These are phyloP conservation scores for Andrena camellia DNA, from an alignment of 2,888 invertebrate genomes.

Conservation along the genomic window DNA sequence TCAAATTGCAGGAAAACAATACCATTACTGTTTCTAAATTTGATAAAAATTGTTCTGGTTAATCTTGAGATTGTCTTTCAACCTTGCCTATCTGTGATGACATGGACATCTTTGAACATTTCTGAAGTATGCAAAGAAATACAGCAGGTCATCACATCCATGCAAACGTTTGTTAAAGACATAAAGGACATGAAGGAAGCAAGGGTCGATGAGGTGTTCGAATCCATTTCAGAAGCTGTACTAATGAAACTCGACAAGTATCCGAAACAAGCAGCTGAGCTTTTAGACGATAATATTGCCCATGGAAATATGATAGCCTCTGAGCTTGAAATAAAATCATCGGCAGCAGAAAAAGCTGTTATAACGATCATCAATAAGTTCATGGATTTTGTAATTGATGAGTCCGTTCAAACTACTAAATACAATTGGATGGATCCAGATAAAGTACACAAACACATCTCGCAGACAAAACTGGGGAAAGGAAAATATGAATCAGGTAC, in stretches of 20 bases:
- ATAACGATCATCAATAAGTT: slow-evolving; percentile 92
- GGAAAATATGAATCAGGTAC: slow-evolving; percentile 87
- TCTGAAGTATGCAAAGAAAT: slow-evolving; percentile 88
- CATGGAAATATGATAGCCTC: slow-evolving; percentile 86
- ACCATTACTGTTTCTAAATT: slow-evolving; percentile 89
- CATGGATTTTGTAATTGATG: slow-evolving; percentile 88
- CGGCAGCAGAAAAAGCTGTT: slow-evolving; percentile 91
- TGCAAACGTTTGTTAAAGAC: slow-evolving; percentile 90
- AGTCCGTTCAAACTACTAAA: slow-evolving; percentile 87
- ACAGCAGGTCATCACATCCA: slow-evolving; percentile 87
- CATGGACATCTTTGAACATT: slow-evolving; percentile 93
- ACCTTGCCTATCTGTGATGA: slow-evolving; percentile 91
- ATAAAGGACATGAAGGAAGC: slow-evolving; percentile 92
- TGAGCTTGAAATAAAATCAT: slow-evolving; percentile 87
- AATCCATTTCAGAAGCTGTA: slow-evolving; percentile 87
- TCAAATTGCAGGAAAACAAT: slow-evolving; percentile 84
- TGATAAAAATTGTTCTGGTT: slow-evolving; percentile 89
- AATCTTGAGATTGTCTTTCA: slow-evolving; percentile 90
- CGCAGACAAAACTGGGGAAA: slow-evolving; percentile 85
- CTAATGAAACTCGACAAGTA: slow-evolving; percentile 88
- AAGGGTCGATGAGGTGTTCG: slow-evolving; percentile 90
- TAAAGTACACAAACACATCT: slow-evolving; percentile 87
- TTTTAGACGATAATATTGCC: slow-evolving; percentile 88
- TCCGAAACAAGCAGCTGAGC: slow-evolving; percentile 88
- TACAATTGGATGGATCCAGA: slow-evolving; percentile 89